phyloP scores from a whole-genome alignment of 2,113 vertebrate genomes.

The Ictalurus furcatus region DNA sequence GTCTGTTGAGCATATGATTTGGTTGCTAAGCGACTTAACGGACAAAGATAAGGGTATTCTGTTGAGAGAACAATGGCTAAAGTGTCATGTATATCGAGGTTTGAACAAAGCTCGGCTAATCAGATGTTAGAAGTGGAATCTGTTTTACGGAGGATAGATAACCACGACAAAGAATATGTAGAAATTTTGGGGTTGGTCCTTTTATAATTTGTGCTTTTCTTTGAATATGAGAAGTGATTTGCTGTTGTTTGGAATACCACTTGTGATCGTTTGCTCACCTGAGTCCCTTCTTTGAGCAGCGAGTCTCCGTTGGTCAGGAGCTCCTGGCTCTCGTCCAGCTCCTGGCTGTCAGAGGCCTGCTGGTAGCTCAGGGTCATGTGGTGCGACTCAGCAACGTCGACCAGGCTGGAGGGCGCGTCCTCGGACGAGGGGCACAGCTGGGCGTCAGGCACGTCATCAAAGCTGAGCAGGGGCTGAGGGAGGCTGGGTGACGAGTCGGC shows the following conservation, averaged over 20 bases:
- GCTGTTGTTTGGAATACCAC: neutral
- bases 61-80: neutral
- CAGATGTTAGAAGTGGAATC: neutral
- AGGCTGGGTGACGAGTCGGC: slow-evolving; percentile 53
- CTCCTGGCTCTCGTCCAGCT: slow-evolving; percentile 75
- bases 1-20: neutral
- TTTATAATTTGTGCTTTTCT: too few species aligned
- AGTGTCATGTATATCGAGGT: neutral
- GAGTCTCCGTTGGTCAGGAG: slow-evolving; percentile 94
- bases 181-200: too few species aligned
- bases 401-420: slow-evolving; percentile 75
- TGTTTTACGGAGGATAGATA: too few species aligned
- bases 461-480: slow-evolving; percentile 83
- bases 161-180: too few species aligned
- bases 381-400: slow-evolving; percentile 73
- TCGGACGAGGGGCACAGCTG: slow-evolving; percentile 74
- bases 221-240: neutral
- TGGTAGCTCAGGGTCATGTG: slow-evolving; percentile 83
- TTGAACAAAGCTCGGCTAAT: neutral
- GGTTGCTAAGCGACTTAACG: neutral
- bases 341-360: slow-evolving; percentile 66
- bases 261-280: slow-evolving; percentile 66
- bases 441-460: slow-evolving; percentile 85
- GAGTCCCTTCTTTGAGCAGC: slow-evolving; percentile 87
- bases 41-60: neutral